Percentiles rank a stretch among this genome's conserved stretches.
Conservation (phyloP, 92 coral and sea anemone genomes). For the Porites divaricata region DNA sequence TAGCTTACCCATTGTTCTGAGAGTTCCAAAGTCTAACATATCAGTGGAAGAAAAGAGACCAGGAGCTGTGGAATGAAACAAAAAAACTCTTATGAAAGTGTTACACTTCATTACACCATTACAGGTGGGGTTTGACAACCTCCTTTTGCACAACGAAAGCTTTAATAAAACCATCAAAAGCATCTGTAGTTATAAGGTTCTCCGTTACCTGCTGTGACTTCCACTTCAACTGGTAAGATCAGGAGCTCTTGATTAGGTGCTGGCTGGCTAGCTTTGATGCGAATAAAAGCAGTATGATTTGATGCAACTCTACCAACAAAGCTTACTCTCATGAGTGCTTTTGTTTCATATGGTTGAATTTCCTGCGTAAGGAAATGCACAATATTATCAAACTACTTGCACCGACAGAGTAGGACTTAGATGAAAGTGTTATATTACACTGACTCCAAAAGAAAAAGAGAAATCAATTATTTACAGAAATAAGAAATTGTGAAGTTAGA, state of each 20-base stretch:
- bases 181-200: no score
- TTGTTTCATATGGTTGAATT: conserved; percentile 96
- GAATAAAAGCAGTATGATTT: conserved; percentile 95
- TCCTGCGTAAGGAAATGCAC: conserved; percentile 62
- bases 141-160: no score
- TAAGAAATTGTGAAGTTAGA: no score
- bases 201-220: conserved; percentile 84
- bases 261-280: conserved; percentile 91
- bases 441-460: no score
- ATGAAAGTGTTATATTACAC: no score
- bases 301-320: conserved; percentile 85
- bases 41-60: conserved; percentile 90
- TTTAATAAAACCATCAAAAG: no score
- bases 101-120: not conserved
- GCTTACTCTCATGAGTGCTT: conserved; percentile 94
- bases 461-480: no score
- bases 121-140: no score
- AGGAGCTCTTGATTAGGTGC: conserved; percentile 80
- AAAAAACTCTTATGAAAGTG: not conserved
- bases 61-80: conserved; percentile 65
- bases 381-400: not conserved
- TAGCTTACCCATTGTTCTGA: conserved; percentile 96
- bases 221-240: conserved; percentile 98
- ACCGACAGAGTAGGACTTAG: no score
- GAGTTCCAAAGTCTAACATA: conserved; percentile 96